Conservation (phyloP, 2,888 invertebrate species). For the Sceliomorpha sp. region DNA sequence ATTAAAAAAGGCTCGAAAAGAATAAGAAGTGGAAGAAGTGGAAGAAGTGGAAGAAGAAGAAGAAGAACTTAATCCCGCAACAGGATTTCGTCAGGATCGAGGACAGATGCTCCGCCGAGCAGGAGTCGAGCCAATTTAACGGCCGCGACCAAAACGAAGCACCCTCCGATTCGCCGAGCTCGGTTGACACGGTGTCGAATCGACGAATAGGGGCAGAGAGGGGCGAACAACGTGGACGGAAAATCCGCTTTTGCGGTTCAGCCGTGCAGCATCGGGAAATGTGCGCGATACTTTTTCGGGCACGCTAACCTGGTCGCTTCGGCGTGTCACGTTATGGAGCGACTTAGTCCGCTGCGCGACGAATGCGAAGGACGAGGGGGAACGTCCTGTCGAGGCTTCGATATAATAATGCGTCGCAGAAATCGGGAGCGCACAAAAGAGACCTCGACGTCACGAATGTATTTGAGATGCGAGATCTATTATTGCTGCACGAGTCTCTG, state of each 20-base stretch:
- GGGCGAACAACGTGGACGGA: conserved; percentile 33
- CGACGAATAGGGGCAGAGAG: conserved; percentile 36
- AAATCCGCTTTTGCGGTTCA: conserved; percentile 50
- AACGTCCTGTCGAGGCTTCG: conserved; percentile 42
- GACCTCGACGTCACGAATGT: conserved; percentile 23
- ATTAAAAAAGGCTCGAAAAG: too few relatives aligned
- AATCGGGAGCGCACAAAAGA: conserved; percentile 34
- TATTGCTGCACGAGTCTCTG: conserved; percentile 23
- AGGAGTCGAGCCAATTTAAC: conserved; percentile 45
- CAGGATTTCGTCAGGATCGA: conserved; percentile 4
- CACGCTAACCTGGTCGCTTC: conserved; percentile 1
- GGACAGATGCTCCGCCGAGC: conserved; percentile 46
- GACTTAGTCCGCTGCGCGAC: conserved; percentile 45
- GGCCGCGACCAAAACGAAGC: conserved; percentile 16
- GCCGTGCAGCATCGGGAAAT: not conserved
- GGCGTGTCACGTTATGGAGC: conserved; percentile 23
- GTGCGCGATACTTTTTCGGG: conserved; percentile 20
- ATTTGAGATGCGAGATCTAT: conserved; percentile 27
- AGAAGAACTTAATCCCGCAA: not conserved
- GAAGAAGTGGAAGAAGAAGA: not conserved
- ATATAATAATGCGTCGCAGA: conserved; percentile 39
- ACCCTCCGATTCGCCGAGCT: conserved; percentile 47
- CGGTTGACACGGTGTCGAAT: conserved; percentile 51
- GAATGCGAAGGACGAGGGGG: conserved; percentile 52
- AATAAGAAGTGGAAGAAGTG: too few relatives aligned